Base-by-base conservation (phyloP, 2,113 vertebrate species). In the Laticauda laticaudata region DNA sequence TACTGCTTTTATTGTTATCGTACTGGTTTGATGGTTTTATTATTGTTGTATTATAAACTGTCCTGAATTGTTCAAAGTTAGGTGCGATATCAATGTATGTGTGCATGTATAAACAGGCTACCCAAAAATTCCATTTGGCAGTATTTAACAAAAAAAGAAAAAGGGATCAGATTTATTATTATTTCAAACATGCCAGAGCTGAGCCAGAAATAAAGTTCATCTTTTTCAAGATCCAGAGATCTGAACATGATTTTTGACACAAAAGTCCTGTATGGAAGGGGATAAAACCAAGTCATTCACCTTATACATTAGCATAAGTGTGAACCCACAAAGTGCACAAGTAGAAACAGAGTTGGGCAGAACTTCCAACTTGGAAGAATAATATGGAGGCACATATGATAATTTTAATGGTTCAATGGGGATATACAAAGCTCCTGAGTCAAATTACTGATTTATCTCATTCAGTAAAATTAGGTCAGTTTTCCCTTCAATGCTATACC, bases 351-450 rank as follows among this genome's bases (percentile, higher is more conserved):
- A 39, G n/a, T 20, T 75, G 15, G 69, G n/a, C n/a, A 75, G n/a
- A 34, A 24, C 86, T 90, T 12, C 81, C 64, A 91, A 92, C 61
- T 69, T 69, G 61, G 12, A 69, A n/a, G 29, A 26, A 29, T 29
- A 64, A n/a, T 11, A 5, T n/a, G 29, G 61, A n/a, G 14, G 11
- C 29, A 69, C 18, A 4, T 34, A 8, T 0, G 29, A 87, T 0
- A 0, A 61, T 81, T 12, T 24, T 89, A 43, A 0, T 53, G 75
- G 3, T 86, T 56, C 90, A 81, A 18, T 64, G 21, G 57, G 15
- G n/a, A 29, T 51, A 87, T 26, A 87, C 7, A 29, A 48, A 90
- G 24, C 14, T 48, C 26, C 45, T 6, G 15, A n/a, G 39, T 55
- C n/a, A 91, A 43, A 56, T 14, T 64, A 55, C 61, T 24, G n/a